phyloP scores from a whole-genome alignment of 23 tunicate species.

The Styela clava region DNA sequence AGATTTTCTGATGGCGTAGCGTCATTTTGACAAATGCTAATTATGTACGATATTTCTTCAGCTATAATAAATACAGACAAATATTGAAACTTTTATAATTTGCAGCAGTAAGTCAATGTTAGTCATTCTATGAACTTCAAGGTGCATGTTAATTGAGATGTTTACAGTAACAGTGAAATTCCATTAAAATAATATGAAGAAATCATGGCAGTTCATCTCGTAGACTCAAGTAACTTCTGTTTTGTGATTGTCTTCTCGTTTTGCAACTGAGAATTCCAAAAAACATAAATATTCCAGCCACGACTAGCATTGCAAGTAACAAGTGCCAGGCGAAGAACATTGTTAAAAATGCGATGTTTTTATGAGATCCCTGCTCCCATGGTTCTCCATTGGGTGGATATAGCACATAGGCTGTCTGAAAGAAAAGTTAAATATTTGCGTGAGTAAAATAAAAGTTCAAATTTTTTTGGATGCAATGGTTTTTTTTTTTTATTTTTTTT shows the following conservation, averaged over 20 bases:
- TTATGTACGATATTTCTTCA: too few relatives aligned
- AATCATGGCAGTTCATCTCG: not conserved
- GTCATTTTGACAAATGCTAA: too few relatives aligned
- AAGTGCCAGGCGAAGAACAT: constrained; percentile 58
- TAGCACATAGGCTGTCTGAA: constrained; percentile 47
- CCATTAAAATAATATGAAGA: too few relatives aligned
- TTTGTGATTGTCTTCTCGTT: not conserved
- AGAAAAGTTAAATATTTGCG: not conserved
- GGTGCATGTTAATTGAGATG: too few relatives aligned
- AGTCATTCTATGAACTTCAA: too few relatives aligned
- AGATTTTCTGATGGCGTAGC: too few relatives aligned
- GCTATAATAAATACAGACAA: too few relatives aligned
- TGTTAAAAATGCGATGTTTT: constrained; percentile 47
- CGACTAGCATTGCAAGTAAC: constrained; percentile 28
- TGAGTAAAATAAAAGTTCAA: not conserved
- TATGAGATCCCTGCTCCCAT: constrained; percentile 32
- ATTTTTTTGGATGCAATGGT: too few relatives aligned
- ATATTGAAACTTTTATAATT: too few relatives aligned
- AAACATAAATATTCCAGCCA: not conserved
- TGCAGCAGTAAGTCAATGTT: too few relatives aligned
- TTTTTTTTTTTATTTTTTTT: too few relatives aligned
- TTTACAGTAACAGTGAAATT: too few relatives aligned
- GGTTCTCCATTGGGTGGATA: constrained; percentile 46
- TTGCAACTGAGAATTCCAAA: not conserved
- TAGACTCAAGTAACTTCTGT: not conserved